phyloP scores from a whole-genome alignment of 2,888 invertebrate species.

The Tetrapedia diversipes region DNA sequence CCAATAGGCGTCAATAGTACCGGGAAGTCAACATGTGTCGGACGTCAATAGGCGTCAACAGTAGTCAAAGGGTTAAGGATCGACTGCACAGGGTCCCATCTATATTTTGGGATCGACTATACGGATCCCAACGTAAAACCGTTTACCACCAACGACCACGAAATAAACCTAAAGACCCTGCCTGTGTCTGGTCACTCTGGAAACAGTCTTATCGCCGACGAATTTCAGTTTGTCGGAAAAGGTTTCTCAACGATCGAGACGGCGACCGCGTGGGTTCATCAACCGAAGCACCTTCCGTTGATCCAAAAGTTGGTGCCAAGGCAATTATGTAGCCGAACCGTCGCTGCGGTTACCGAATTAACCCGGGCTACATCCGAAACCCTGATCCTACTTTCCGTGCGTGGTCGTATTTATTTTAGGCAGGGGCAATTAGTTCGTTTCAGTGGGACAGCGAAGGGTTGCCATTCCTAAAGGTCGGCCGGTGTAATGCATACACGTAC shows the following conservation, averaged over 20 bases:
- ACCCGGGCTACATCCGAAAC: constrained; percentile 37
- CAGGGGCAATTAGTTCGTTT: constrained; percentile 71
- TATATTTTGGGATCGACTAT: too few species aligned
- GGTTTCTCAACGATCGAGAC: constrained; percentile 13
- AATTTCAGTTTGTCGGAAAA: background rate
- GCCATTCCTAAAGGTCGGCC: constrained; percentile 56
- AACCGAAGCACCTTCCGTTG: background rate
- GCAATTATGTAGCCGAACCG: constrained; percentile 47
- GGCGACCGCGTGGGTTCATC: background rate
- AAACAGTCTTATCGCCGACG: too few species aligned
- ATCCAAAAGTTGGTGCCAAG: constrained; percentile 12
- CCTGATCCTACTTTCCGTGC: constrained; percentile 53
- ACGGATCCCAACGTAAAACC: background rate
- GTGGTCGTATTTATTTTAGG: constrained; percentile 71
- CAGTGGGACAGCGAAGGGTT: constrained; percentile 62
- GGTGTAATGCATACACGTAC: constrained; percentile 41
- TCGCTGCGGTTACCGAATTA: constrained; percentile 52
- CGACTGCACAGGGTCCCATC: too few species aligned
- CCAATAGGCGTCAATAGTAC: too few species aligned
- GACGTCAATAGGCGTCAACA: too few species aligned
- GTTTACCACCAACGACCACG: background rate
- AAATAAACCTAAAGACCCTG: background rate
- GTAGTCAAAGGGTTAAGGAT: too few species aligned
- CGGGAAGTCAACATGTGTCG: too few species aligned
- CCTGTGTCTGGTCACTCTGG: too few species aligned